Evolutionary conservation across 2,113 vertebrate species (phyloP), one percentile per base, ranked within the genome.

Genomic region (Archocentrus centrarchus): DNA sequence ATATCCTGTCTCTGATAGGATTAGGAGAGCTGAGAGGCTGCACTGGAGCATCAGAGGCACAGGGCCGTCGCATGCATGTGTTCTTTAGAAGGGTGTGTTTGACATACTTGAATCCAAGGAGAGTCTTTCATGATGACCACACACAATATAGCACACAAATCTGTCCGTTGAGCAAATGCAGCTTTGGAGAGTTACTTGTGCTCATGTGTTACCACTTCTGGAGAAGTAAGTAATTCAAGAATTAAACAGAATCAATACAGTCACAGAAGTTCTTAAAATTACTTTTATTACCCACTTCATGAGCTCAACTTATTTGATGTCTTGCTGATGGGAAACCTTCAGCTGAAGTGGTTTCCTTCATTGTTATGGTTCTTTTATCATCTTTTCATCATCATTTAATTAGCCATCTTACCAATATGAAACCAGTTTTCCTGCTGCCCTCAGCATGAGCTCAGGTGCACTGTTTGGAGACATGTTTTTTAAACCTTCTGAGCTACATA

Each of bases 21-120:
- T 91, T 85, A 84, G 61, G 11, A 76, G 30, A 76, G 37, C 39
- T 77, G 55, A 24, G 30, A 75, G 62, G 63, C 68, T 83, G 44
- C 73, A 22, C 8, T 0, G 11, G n/a, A 55, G 53, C 50, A 32
- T 75, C 35, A 77, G 22, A 50, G 24, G 64, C 59, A 63, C 61
- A 60, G 66, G 44, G 13, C 57, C 35, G 13, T 53, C 11, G 59
- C 44, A 75, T 15, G 11, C 10, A 35, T 22, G 47, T 41, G 58
- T 32, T 30, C 62, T 41, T 62, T 58, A 15, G n/a, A 79, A 47
- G 27, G 57, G 59, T 60, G 37, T 41, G 53, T 66, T 61, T 66
- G 7, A 87, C 75, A 75, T 50, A 41, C 47, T 76, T 37, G 10
- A 50, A 53, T 66, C 59, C 22, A 68, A 73, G 62, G 59, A 5